These are phyloP conservation scores for Nannobrachium achirus DNA, from an alignment of 2,113 vertebrate genomes.

Conservation along the genomic window DNA sequence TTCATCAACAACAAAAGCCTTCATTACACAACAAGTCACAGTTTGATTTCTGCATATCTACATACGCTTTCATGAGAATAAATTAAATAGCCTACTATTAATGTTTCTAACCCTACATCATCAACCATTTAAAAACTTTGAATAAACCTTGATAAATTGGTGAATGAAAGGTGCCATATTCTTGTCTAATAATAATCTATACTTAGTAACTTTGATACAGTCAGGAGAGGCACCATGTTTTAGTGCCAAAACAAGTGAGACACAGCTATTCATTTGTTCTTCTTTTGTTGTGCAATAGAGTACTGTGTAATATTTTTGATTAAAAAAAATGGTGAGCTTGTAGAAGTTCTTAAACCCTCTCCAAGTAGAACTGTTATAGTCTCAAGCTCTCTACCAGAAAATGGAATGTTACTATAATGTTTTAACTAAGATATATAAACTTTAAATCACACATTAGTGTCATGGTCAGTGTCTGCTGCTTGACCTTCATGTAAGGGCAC, in stretches of 20 bases:
- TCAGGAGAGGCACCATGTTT: background rate
- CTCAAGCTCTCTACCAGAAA: background rate
- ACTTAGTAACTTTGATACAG: too few species aligned
- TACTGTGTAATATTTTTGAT: background rate
- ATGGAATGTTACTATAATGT: too few species aligned
- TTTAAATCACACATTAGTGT: conserved; percentile 76
- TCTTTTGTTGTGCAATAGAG: background rate
- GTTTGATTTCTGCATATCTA: background rate
- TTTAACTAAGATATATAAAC: too few species aligned
- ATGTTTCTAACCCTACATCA: background rate
- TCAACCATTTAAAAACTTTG: background rate
- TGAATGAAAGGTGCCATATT: background rate
- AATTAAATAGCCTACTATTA: background rate
- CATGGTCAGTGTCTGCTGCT: conserved; percentile 21
- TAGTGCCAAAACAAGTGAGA: background rate
- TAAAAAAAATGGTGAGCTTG: too few species aligned
- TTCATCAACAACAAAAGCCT: background rate
- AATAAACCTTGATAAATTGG: background rate
- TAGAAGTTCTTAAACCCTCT: too few species aligned
- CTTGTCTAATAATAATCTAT: background rate
- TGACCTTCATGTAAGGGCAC: conserved; percentile 17
- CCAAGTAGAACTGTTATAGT: too few species aligned
- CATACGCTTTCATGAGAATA: background rate
- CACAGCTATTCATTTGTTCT: background rate
- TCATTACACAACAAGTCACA: background rate